Conservation (phyloP, 2,888 invertebrate genomes). For the Heliconius aoede region DNA sequence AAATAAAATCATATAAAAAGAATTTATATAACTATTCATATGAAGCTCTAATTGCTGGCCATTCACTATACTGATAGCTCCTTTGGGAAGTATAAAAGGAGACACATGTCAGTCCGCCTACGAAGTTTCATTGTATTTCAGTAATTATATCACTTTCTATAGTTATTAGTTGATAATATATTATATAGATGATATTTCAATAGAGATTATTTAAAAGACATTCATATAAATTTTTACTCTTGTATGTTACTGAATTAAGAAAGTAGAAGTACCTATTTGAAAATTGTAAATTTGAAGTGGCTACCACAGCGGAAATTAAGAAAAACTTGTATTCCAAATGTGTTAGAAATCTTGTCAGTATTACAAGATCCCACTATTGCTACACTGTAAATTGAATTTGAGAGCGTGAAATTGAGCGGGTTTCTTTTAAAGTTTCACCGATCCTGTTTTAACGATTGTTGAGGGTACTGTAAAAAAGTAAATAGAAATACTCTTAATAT, state of each 20-base stretch:
- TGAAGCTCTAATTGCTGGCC: constrained; percentile 2
- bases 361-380: constrained; percentile 1
- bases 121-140: not conserved
- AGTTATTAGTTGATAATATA: not conserved
- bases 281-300: no score
- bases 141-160: not conserved
- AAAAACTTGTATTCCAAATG: not conserved
- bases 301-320: no score
- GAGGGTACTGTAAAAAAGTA: not conserved
- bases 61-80: not conserved
- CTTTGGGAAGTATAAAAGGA: constrained; percentile 4
- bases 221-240: no score
- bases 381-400: not conserved
- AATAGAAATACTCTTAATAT: not conserved
- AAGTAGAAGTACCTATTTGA: no score
- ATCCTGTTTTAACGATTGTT: not conserved
- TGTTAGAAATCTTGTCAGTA: not conserved
- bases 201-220: no score
- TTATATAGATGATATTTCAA: no score
- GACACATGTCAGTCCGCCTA: not conserved
- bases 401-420: constrained; percentile 14
- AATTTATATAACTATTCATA: not conserved
- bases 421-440: constrained; percentile 3
- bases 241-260: no score
- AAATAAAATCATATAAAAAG: not conserved